Percentiles rank a stretch among this genome's conserved stretches.
These are phyloP conservation scores for Oncorhynchus nerka DNA, from an alignment of 2,113 vertebrate species.

Conservation along the genomic window DNA sequence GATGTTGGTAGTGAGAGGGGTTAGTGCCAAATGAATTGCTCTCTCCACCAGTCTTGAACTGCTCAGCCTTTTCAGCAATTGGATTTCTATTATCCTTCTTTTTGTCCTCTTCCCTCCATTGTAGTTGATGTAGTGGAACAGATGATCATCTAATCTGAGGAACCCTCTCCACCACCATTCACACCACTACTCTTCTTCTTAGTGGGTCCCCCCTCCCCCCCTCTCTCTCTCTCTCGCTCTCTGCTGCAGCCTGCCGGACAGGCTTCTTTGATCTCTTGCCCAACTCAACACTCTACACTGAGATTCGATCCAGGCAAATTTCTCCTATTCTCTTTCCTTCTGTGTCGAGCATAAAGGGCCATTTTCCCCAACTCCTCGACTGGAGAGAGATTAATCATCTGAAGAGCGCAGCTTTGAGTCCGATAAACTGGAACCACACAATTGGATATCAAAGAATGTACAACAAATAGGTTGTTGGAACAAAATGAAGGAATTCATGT, in stretches of 20 bases:
- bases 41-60: conserved; percentile 7
- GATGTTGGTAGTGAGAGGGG: background rate
- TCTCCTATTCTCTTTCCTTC: background rate
- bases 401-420: background rate
- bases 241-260: background rate
- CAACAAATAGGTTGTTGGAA: background rate
- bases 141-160: conserved; percentile 1
- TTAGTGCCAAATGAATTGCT: conserved; percentile 41
- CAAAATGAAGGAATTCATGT: no score
- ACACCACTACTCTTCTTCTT: no score
- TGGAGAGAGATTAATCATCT: background rate
- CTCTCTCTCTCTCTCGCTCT: no score
- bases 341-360: background rate
- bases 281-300: conserved; percentile 1
- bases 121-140: conserved; percentile 25
- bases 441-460: background rate
- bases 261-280: conserved; percentile 27
- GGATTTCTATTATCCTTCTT: conserved; percentile 17
- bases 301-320: background rate
- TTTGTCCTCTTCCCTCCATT: background rate
- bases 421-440: background rate
- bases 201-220: no score
- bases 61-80: conserved; percentile 13
- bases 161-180: background rate
- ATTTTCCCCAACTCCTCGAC: background rate